phyloP scores from a whole-genome alignment of 2,797 vertebrate species.

The Liparis tanakae region DNA sequence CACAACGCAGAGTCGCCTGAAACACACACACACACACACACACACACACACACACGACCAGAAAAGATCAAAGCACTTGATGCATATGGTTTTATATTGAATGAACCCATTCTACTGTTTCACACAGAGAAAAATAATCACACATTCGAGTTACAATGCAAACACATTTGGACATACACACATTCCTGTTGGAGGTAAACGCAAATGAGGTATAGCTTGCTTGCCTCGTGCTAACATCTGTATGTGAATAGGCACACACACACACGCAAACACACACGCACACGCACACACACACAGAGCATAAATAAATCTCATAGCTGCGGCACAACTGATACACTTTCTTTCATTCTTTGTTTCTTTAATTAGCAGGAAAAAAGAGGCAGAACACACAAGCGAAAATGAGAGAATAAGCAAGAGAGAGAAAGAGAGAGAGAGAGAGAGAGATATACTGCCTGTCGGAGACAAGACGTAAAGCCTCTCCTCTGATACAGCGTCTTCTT shows the following conservation, averaged over 20 bases:
- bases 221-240: conserved; percentile 21
- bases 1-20: conserved; percentile 58
- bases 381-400: conserved; percentile 5
- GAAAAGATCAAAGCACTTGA: conserved; percentile 22
- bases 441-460: not conserved
- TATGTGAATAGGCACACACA: conserved; percentile 9
- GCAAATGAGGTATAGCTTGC: not conserved
- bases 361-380: conserved; percentile 55
- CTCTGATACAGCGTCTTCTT: not conserved
- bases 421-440: not conserved
- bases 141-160: not conserved
- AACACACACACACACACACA: conserved; percentile 22
- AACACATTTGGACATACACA: not conserved
- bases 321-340: conserved; percentile 34
- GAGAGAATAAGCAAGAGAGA: not conserved
- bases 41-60: conserved; percentile 10
- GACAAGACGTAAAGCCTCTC: conserved; percentile 16
- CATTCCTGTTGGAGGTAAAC: conserved; percentile 14
- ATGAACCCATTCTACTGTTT: conserved; percentile 11
- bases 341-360: conserved; percentile 49
- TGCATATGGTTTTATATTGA: conserved; percentile 45
- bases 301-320: conserved; percentile 44
- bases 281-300: conserved; percentile 14
- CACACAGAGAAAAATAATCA: not conserved
- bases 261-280: conserved; percentile 27